Evolutionary conservation across 2,113 vertebrate genomes (phyloP).

Genomic region (Rhinolophus ferrumequinum): DNA sequence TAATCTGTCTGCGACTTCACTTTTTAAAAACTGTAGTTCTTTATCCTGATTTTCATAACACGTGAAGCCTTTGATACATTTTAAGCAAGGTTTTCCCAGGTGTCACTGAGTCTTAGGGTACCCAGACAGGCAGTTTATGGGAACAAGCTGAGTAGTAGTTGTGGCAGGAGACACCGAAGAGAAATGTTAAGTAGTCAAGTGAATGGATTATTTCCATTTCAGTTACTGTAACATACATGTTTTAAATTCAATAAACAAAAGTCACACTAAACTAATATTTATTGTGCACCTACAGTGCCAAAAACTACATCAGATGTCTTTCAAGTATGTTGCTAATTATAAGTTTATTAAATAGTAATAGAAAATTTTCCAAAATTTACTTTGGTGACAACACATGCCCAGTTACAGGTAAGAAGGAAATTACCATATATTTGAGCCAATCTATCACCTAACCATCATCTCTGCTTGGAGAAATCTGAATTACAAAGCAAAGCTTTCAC

Average conservation of each 20-base stretch:
- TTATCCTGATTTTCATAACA: neutral
- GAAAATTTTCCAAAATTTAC: neutral
- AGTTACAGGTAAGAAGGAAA: slow-evolving; percentile 25
- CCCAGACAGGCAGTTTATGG: neutral
- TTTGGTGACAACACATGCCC: neutral
- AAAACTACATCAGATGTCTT: neutral
- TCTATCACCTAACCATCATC: neutral
- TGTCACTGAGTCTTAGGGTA: neutral
- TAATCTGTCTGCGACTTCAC: neutral
- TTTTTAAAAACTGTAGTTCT: neutral
- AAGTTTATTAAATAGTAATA: neutral
- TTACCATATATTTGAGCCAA: neutral
- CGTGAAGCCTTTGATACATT: neutral
- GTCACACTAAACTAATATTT: neutral
- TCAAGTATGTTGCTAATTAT: neutral
- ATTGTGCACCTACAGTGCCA: neutral
- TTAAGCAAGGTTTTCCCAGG: neutral
- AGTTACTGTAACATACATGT: neutral
- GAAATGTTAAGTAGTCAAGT: neutral
- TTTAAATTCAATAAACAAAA: slow-evolving; percentile 22
- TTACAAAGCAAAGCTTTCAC: neutral
- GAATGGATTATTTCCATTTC: neutral
- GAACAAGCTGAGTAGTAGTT: neutral
- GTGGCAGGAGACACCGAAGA: neutral
- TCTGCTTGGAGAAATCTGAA: neutral